These are phyloP conservation scores for Sminthurides aquaticus DNA, from an alignment of 2,888 invertebrate genomes.

Conservation along the genomic window DNA sequence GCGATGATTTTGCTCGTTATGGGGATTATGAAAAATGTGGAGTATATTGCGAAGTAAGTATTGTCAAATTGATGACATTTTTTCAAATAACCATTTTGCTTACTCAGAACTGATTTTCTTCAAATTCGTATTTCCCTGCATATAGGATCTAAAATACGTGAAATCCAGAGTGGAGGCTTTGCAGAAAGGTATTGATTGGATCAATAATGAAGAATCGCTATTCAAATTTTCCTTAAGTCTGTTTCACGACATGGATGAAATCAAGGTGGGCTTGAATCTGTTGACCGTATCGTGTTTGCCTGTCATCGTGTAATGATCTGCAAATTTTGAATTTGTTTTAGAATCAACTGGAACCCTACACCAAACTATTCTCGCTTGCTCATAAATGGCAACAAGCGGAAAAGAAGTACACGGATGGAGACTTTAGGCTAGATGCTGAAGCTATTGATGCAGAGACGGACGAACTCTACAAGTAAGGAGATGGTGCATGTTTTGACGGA, in stretches of 20 bases:
- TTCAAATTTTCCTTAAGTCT: slow-evolving; percentile 70
- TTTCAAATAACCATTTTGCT: too few relatives aligned
- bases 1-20: slow-evolving; percentile 68
- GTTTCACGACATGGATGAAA: slow-evolving; percentile 71
- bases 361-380: slow-evolving; percentile 52
- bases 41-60: slow-evolving; percentile 56
- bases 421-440: slow-evolving; percentile 72
- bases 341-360: slow-evolving; percentile 58
- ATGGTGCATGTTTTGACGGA: too few relatives aligned
- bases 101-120: not conserved
- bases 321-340: slow-evolving; percentile 51
- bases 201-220: slow-evolving; percentile 78
- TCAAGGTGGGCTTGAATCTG: too few relatives aligned
- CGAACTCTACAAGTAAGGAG: slow-evolving; percentile 55
- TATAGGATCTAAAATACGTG: slow-evolving; percentile 64
- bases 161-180: slow-evolving; percentile 67
- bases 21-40: slow-evolving; percentile 69
- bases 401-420: slow-evolving; percentile 85
- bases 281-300: slow-evolving; percentile 1
- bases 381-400: slow-evolving; percentile 71
- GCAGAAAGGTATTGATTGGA: slow-evolving; percentile 70
- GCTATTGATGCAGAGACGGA: slow-evolving; percentile 73
- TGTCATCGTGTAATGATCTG: not conserved
- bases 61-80: not conserved
- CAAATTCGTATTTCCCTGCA: too few relatives aligned